A percentile compares a stretch with the other conserved stretches of the same genome.
Evolutionary conservation across 2,797 vertebrate species (phyloP).

Genomic region (Phalanger gymnotis): DNA sequence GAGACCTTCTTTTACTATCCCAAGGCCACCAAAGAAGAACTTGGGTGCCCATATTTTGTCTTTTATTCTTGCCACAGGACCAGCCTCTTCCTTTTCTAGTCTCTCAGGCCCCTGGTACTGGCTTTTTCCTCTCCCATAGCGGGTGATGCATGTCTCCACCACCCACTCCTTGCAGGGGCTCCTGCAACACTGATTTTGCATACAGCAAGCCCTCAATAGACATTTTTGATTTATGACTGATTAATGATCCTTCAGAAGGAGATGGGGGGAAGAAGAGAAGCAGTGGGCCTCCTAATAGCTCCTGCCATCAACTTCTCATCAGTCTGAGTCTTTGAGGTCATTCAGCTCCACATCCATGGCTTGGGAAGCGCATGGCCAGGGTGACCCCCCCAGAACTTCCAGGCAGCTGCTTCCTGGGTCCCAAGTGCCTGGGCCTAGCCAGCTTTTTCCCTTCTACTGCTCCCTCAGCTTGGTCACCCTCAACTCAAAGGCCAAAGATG

Average conservation of each 20-base stretch:
- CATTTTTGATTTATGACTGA: background rate
- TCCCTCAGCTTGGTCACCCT: background rate
- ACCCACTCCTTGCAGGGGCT: too few species aligned
- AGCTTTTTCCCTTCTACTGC: background rate
- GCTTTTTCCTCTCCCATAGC: background rate
- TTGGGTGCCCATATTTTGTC: background rate
- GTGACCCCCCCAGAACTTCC: too few species aligned
- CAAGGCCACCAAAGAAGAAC: background rate
- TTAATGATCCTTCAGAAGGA: background rate
- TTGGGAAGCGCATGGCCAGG: background rate
- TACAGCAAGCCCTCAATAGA: background rate
- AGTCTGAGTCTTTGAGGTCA: background rate
- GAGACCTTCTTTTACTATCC: background rate
- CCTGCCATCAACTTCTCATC: background rate
- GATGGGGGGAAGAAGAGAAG: background rate
- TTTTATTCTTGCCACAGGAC: background rate
- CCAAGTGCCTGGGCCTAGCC: background rate
- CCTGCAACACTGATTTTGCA: background rate
- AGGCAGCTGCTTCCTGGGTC: background rate
- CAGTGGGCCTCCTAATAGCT: background rate
- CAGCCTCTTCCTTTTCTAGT: background rate
- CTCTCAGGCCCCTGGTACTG: background rate
- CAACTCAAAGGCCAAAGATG: background rate
- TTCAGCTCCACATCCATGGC: background rate
- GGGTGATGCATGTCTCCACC: background rate